Percentiles rank a stretch among this genome's conserved stretches.
Conservation (phyloP, 2,113 vertebrate species). For the Misgurnus anguillicaudatus region DNA sequence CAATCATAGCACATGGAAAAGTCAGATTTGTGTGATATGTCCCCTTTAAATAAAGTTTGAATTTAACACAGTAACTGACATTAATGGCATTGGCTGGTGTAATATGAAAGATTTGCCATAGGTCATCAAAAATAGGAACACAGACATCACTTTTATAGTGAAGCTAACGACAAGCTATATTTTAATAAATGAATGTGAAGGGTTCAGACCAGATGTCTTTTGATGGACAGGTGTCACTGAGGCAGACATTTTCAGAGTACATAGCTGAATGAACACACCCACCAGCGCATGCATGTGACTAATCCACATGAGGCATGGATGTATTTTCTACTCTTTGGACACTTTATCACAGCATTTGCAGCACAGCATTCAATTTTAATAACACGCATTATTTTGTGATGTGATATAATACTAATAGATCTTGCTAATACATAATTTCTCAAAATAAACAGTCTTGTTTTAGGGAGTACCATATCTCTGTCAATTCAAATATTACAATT, state of each 20-base stretch:
- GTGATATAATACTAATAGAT: background rate
- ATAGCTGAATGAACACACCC: background rate
- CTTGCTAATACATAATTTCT: background rate
- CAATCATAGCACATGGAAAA: too few species aligned
- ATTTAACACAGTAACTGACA: background rate
- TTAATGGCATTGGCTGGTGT: background rate
- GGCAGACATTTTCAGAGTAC: background rate
- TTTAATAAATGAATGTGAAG: slow-evolving; percentile 28
- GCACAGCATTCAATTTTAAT: background rate
- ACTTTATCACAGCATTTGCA: slow-evolving; percentile 6
- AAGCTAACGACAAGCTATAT: slow-evolving; percentile 28
- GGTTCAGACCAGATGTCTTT: background rate
- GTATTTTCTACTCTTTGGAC: slow-evolving; percentile 23
- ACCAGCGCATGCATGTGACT: background rate
- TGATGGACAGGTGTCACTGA: background rate
- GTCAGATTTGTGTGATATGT: too few species aligned
- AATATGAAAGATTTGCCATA: too few species aligned
- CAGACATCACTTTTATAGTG: slow-evolving; percentile 18
- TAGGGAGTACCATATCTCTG: background rate
- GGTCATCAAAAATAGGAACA: background rate
- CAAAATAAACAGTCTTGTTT: background rate
- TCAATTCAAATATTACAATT: background rate
- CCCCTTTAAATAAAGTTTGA: too few species aligned
- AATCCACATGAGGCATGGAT: background rate
- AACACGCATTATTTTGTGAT: background rate